Base-by-base conservation (phyloP, 2,797 vertebrate species). In the Lepilemur ruficaudatus region DNA sequence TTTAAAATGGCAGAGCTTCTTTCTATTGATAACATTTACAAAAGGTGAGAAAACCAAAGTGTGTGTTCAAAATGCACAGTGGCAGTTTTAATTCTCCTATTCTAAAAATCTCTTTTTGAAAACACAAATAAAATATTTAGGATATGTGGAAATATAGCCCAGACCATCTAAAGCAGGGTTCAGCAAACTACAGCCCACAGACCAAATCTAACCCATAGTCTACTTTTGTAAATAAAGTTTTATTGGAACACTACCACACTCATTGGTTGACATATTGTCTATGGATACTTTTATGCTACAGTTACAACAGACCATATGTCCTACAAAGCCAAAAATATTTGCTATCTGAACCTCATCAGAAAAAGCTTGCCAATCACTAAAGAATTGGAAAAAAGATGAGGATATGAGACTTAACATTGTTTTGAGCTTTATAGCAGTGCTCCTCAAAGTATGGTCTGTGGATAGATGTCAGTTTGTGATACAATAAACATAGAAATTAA, bases 211-310 rank as follows among this genome's bases (percentile, higher is more conserved):
- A 75, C 30, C 59, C 10, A 17, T 4, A 41, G 8, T 20, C 48
- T 55, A 18, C 55, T 76, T 59, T 96, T 93, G 41, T 90, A 84
- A 96, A 93, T 96, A 97, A 97, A 96, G 80, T 81, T 96, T 96
- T 97, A 95, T 86, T 85, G 84, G 38, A 94, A 94, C 8, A 69
- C 7, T 75, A 9, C 61, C 80, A 85, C 10, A 4, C 28, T 80
- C 79, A 41, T 41, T 78, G 11, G 59, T 61, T 92, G 84, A 79
- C 61, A 85, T 67, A 55, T 46, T 92, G 35, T 57, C 20, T 25
- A 13, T 69, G 67, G 61, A 46, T 93, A 43, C 11, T 86, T 92
- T 89, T 2, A 38, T 69, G 55, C 38, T 22, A 32, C 14, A 73
- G 22, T 43, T 92, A 25, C 12, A 15, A 92, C 46, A 84, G 78